These are phyloP conservation scores for Triplophysa dalaica DNA, from an alignment of 2,113 vertebrate species.

Conservation along the genomic window DNA sequence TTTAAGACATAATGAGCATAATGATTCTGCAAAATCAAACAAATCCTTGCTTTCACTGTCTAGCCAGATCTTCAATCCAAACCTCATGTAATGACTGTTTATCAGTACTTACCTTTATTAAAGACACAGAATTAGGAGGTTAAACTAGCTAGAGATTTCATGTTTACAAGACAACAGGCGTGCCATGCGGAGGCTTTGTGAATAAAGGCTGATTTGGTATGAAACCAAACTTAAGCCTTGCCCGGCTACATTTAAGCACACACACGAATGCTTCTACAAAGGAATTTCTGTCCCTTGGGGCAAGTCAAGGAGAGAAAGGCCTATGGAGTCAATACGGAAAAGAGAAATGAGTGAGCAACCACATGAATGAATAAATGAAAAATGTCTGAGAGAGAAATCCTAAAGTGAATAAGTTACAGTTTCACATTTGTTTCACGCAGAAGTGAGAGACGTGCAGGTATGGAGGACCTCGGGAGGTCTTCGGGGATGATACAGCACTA, in stretches of 20 bases:
- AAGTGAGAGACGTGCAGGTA: background rate
- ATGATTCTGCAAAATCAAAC: slow-evolving; percentile 61
- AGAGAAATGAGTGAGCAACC: slow-evolving; percentile 3
- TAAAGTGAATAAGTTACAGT: slow-evolving; percentile 22
- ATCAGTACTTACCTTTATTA: slow-evolving; percentile 68
- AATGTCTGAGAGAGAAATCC: slow-evolving; percentile 10
- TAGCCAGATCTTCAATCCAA: slow-evolving; percentile 47
- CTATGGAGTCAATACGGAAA: slow-evolving; percentile 2
- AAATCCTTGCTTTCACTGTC: slow-evolving; percentile 32
- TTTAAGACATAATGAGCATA: slow-evolving; percentile 45
- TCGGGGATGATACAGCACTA: slow-evolving; percentile 68
- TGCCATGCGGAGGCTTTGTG: slow-evolving; percentile 25
- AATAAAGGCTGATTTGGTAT: slow-evolving; percentile 27
- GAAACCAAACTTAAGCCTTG: slow-evolving; percentile 6
- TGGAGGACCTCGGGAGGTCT: slow-evolving; percentile 63
- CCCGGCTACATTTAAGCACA: slow-evolving; percentile 17
- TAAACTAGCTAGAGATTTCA: slow-evolving; percentile 21
- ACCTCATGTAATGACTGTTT: slow-evolving; percentile 49
- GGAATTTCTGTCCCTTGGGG: slow-evolving; percentile 52
- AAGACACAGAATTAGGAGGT: slow-evolving; percentile 25
- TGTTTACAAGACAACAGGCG: slow-evolving; percentile 28
- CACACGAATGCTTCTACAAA: slow-evolving; percentile 27
- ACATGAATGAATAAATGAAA: slow-evolving; percentile 19
- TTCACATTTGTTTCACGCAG: slow-evolving; percentile 12
- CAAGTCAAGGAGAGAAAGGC: slow-evolving; percentile 36